These are phyloP conservation scores for Drosophila jambulina DNA, from an alignment of 1,140 invertebrate genomes.

Conservation along the genomic window DNA sequence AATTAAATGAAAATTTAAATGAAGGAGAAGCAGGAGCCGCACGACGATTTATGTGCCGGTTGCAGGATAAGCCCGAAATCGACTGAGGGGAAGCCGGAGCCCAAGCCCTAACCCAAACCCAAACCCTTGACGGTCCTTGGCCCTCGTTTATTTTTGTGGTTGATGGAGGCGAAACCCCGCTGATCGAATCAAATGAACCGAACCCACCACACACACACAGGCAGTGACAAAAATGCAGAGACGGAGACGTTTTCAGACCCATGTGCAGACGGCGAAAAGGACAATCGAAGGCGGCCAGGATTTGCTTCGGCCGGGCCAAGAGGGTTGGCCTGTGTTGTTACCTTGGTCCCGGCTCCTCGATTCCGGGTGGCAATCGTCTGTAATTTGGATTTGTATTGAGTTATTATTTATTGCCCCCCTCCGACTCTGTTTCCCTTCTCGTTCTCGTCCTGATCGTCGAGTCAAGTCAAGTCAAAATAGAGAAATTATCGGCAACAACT, in stretches of 20 bases:
- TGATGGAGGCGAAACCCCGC: slow-evolving; percentile 82
- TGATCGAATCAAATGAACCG: slow-evolving; percentile 83
- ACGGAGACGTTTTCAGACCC: slow-evolving; percentile 2
- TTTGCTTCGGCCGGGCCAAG: slow-evolving; percentile 36
- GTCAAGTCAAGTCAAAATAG: slow-evolving; percentile 77
- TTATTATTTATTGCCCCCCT: slow-evolving; percentile 79
- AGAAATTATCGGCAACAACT: slow-evolving; percentile 78
- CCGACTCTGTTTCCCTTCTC: background rate
- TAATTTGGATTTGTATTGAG: slow-evolving; percentile 84
- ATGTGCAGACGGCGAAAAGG: slow-evolving; percentile 67
- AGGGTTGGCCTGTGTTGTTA: slow-evolving; percentile 58
- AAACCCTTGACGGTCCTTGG: slow-evolving; percentile 49
- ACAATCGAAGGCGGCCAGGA: slow-evolving; percentile 71
- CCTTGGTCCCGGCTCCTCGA: slow-evolving; percentile 40
- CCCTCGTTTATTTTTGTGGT: slow-evolving; percentile 48
- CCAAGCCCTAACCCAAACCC: background rate
- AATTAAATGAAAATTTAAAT: slow-evolving; percentile 84
- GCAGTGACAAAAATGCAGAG: slow-evolving; percentile 5
- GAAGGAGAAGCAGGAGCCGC: slow-evolving; percentile 54
- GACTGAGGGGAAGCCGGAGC: slow-evolving; percentile 19
- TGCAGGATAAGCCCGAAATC: slow-evolving; percentile 71
- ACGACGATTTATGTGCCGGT: slow-evolving; percentile 74
- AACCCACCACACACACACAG: slow-evolving; percentile 57
- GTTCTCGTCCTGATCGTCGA: slow-evolving; percentile 1
- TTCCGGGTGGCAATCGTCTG: slow-evolving; percentile 74